Evolutionary conservation across 2,113 vertebrate genomes (phyloP).

Genomic region (Galeopterus variegatus): DNA sequence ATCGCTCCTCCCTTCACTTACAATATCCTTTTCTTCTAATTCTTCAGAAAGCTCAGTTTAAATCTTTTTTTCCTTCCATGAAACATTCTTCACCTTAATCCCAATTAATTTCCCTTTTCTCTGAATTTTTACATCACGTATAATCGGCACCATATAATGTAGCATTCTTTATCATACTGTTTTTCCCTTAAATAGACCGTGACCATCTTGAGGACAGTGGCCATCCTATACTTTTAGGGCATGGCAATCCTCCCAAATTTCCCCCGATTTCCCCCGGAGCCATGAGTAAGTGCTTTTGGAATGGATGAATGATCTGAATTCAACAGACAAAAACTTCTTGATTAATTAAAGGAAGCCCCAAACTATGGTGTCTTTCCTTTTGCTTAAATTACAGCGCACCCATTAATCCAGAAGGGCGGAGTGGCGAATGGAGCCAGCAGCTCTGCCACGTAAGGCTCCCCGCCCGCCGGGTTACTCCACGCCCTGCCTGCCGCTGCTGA

Average conservation of each 20-base stretch:
- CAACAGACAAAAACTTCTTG: slow-evolving; percentile 22
- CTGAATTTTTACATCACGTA: slow-evolving; percentile 33
- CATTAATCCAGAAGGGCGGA: not conserved
- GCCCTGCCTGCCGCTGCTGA: not conserved
- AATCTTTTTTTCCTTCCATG: not conserved
- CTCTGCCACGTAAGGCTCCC: not conserved
- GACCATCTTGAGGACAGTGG: not conserved
- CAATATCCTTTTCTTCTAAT: not conserved
- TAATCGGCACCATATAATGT: not conserved
- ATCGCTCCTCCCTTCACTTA: not conserved
- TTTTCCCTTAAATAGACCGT: not conserved
- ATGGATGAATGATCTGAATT: not conserved
- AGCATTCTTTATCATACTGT: not conserved
- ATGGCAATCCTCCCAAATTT: not conserved
- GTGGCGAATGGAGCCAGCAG: fast-evolving
- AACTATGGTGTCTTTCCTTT: not conserved
- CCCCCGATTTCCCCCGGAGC: not conserved
- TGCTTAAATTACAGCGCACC: not conserved
- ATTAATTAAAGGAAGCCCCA: slow-evolving; percentile 9
- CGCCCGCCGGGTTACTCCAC: not conserved
- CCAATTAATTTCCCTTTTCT: not conserved
- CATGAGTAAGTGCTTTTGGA: not conserved
- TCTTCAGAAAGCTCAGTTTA: not conserved
- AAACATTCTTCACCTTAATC: slow-evolving; percentile 6
- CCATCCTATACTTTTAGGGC: not conserved